phyloP scores from a whole-genome alignment of 2,797 vertebrate species.

The Arnoldichthys spilopterus region DNA sequence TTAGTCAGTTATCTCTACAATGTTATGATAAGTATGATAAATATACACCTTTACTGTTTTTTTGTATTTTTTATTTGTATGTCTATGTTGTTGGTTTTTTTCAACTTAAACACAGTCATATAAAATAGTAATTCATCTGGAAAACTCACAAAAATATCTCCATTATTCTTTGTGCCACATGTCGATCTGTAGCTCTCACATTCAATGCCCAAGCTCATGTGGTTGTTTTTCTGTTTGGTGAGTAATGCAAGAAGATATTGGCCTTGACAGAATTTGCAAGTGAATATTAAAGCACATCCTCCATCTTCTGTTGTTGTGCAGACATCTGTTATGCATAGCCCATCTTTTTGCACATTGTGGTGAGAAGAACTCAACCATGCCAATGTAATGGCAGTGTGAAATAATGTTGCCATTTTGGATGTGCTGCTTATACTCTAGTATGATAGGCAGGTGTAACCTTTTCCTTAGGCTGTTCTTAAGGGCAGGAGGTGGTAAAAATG shows the following conservation, averaged over 20 bases:
- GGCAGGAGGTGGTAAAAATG: constrained; percentile 4
- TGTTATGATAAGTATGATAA: background rate
- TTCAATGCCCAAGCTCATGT: constrained; percentile 21
- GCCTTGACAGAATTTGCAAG: constrained; percentile 50
- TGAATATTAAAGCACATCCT: constrained; percentile 47
- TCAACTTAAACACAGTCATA: background rate
- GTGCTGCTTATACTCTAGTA: constrained; percentile 1
- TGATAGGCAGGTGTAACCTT: constrained; percentile 35
- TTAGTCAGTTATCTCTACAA: too few relatives aligned
- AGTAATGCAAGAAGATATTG: constrained; percentile 59
- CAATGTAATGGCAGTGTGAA: constrained; percentile 29
- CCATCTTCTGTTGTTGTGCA: constrained; percentile 30
- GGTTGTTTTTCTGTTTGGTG: constrained; percentile 45
- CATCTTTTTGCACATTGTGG: constrained; percentile 28
- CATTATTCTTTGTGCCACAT: constrained; percentile 35
- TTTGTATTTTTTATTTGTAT: background rate
- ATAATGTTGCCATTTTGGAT: constrained; percentile 38
- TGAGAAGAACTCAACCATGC: constrained; percentile 9
- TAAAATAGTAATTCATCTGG: background rate
- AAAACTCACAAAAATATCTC: constrained; percentile 14
- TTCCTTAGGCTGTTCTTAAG: background rate
- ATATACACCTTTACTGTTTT: too few relatives aligned
- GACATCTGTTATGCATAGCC: constrained; percentile 21
- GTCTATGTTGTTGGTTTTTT: background rate
- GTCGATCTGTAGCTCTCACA: constrained; percentile 51